Percentiles rank a stretch among this genome's conserved stretches.
Evolutionary conservation across 2,888 invertebrate species (phyloP).

Genomic region (Ceramica pisi): DNA sequence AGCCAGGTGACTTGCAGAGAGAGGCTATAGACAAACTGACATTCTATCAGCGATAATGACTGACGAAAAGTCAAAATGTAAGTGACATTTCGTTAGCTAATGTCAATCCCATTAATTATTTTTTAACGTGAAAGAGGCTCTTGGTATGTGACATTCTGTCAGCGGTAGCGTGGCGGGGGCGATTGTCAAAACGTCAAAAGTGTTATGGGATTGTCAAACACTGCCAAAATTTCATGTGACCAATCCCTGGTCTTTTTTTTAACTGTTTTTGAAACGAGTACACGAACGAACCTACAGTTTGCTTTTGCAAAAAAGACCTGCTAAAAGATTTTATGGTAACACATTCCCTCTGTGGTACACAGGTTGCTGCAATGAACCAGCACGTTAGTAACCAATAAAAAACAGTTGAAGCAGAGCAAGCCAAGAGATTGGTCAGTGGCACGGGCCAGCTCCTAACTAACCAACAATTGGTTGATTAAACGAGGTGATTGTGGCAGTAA

Average conservation of each 20-base stretch:
- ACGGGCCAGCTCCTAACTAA: constrained; percentile 35
- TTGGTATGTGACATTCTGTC: no score
- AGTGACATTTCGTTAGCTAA: not conserved
- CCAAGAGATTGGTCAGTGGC: constrained; percentile 42
- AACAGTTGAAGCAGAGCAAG: constrained; percentile 23
- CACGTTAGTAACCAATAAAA: constrained; percentile 35
- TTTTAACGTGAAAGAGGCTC: no score
- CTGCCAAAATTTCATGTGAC: no score
- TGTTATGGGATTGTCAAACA: no score
- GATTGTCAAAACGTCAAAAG: no score
- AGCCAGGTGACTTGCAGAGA: not conserved
- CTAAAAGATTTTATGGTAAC: not conserved
- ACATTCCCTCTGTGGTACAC: not conserved
- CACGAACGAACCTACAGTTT: not conserved
- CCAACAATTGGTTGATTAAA: constrained; percentile 53
- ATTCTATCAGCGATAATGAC: not conserved
- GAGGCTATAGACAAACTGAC: not conserved
- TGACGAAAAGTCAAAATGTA: not conserved
- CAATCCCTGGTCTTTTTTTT: no score
- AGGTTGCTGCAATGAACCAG: constrained; percentile 2
- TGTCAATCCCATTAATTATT: no score
- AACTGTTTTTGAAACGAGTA: no score
- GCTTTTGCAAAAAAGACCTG: not conserved
- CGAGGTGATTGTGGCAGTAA: constrained; percentile 48
- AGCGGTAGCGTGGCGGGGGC: no score